These are phyloP conservation scores for Nematopogon swammerdamellus DNA, from an alignment of 2,888 invertebrate species.

Conservation along the genomic window DNA sequence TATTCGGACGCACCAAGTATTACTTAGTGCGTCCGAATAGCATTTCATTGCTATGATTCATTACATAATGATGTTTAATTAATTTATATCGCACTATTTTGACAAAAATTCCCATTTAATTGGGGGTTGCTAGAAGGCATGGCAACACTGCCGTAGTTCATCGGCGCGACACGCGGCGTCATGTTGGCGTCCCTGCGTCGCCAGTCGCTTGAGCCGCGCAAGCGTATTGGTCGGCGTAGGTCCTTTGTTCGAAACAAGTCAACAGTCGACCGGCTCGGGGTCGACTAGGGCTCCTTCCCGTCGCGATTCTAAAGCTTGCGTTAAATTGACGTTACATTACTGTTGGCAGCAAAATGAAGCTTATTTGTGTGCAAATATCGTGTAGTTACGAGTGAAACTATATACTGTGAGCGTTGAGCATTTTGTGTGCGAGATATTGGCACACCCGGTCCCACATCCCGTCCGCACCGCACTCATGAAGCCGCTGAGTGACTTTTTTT, in stretches of 20 bases:
- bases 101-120: too few species aligned
- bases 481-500: constrained; percentile 67
- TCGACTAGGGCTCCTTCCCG: constrained; percentile 18
- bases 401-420: background rate
- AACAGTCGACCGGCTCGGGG: constrained; percentile 27
- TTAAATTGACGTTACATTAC: background rate
- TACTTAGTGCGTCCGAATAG: too few species aligned
- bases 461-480: constrained; percentile 49
- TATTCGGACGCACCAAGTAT: too few species aligned
- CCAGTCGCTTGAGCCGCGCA: constrained; percentile 30
- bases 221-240: constrained; percentile 52
- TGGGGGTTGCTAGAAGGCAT: too few species aligned
- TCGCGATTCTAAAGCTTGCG: background rate
- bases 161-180: background rate
- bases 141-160: too few species aligned
- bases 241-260: constrained; percentile 57
- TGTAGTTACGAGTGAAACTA: background rate
- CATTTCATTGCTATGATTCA: too few species aligned
- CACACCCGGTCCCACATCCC: too few species aligned
- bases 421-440: background rate
- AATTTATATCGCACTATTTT: too few species aligned
- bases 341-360: too few species aligned
- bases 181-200: constrained; percentile 6
- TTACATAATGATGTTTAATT: too few species aligned
- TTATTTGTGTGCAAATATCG: background rate